Evolutionary conservation across 2,888 invertebrate species (phyloP), one percentile per base, ranked within the genome.

Genomic region (Volucella zonaria): DNA sequence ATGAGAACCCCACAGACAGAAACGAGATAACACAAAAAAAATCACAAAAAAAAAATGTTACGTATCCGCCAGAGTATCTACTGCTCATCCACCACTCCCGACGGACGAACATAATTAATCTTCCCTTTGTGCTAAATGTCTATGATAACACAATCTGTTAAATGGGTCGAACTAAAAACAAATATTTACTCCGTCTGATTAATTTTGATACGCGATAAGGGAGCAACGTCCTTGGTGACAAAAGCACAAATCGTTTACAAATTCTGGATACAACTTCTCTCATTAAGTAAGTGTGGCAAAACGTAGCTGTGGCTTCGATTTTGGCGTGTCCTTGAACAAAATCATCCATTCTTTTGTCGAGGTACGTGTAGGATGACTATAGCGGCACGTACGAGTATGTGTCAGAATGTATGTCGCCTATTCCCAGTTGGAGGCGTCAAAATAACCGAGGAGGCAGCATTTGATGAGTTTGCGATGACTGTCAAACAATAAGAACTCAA

Each of bases 101-200:
- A 14, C 14, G 58, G 43, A 14, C 14, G 58, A 59, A 43, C 54
- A 52, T 23, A 52, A 67, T 43, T 40, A 66, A 66, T 67, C 67
- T 23, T 18, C 31, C 12, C 23, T 42, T 10, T 54, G 54, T 67
- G 31, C 31, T 31, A 31, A 31, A 31, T 31, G 23, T 54, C 67
- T 54, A 18, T 54, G 31, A 67, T 67, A 42, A 67, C 43, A 67
- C 54, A 67, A 54, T 67, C 67, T 54, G 54, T 67, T 54, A 67
- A 67, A 67, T 67, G 67, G 67, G 67, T 54, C 54, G 52, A 10
- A 54, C 10, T 52, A 12, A 67, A 67, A 54, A 40, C 43, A 67
- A 54, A 54, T 54, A 67, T 67, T 67, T 43, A 54, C 67, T 54
- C 14, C 40, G 67, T 40, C 43, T 67, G 67, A 67, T 67, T 67